phyloP scores from a whole-genome alignment of 2,797 vertebrate genomes.

The Xenops minutus region DNA sequence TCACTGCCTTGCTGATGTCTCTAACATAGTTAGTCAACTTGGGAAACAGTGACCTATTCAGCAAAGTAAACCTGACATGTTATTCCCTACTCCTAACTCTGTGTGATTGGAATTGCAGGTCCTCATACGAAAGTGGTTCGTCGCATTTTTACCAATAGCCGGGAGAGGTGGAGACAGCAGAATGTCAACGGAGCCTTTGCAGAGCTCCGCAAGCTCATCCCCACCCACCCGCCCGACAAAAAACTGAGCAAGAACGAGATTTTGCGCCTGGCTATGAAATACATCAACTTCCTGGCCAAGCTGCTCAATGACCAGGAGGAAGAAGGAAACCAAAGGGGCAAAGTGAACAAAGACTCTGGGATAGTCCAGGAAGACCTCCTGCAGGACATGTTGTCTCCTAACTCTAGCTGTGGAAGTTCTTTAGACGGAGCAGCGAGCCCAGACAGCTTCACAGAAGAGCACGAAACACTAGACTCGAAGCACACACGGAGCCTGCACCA shows the following conservation, averaged over 20 bases:
- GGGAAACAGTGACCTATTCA: accelerated
- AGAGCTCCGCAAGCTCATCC: conserved; percentile 88
- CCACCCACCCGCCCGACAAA: conserved; percentile 89
- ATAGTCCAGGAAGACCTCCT: conserved; percentile 81
- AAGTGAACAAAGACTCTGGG: conserved; percentile 79
- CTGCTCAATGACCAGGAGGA: conserved; percentile 86
- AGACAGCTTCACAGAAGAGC: conserved; percentile 92
- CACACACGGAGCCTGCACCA: conserved; percentile 79
- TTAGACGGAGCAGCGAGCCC: conserved; percentile 87
- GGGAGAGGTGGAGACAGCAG: conserved; percentile 92
- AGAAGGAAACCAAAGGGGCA: conserved; percentile 83
- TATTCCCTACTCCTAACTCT: neutral
- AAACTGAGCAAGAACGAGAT: conserved; percentile 96
- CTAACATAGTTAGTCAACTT: neutral
- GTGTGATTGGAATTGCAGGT: conserved; percentile 64
- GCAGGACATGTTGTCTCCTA: conserved; percentile 84
- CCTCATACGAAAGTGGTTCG: conserved; percentile 83
- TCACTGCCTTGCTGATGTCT: neutral
- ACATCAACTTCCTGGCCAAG: conserved; percentile 91
- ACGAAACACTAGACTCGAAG: conserved; percentile 82
- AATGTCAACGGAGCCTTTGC: conserved; percentile 90
- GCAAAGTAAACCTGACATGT: neutral
- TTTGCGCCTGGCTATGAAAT: conserved; percentile 89
- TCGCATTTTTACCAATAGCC: conserved; percentile 86
- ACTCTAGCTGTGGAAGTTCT: conserved; percentile 85